Evolutionary conservation across 2,113 vertebrate genomes (phyloP).

Genomic region (Nothoprocta pentlandii): DNA sequence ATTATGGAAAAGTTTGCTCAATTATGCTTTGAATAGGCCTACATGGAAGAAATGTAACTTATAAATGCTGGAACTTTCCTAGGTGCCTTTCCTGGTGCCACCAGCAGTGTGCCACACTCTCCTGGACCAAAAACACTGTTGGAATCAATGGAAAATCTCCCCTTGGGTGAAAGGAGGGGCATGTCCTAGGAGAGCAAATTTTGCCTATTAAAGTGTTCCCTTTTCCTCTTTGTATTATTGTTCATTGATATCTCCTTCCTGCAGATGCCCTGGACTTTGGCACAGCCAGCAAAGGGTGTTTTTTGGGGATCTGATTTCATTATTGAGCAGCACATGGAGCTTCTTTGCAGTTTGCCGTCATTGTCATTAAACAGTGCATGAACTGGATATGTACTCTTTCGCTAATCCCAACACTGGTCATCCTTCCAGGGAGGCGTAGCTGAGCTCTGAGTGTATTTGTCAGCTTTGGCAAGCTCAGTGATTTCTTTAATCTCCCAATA

Average conservation of each 20-base stretch:
- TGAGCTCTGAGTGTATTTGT: conserved; percentile 16
- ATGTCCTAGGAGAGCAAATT: neutral
- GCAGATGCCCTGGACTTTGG: neutral
- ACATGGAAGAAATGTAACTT: neutral
- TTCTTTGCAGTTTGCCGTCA: neutral
- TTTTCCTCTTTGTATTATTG: conserved; percentile 29
- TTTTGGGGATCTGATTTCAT: neutral
- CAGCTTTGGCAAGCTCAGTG: neutral
- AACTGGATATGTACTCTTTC: neutral
- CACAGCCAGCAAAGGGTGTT: neutral
- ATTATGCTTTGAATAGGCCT: neutral
- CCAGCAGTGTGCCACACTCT: neutral
- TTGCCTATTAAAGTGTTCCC: neutral
- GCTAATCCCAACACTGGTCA: neutral
- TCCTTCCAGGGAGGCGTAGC: neutral
- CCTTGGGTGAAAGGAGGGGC: accelerated
- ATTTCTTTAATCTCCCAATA: conserved; percentile 54
- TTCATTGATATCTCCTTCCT: conserved; percentile 36
- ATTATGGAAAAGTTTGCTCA: neutral
- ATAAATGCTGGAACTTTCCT: neutral
- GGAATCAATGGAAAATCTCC: neutral
- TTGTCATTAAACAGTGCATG: neutral
- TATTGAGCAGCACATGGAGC: neutral
- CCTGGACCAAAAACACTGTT: neutral
- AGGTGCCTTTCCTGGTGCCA: neutral